Conservation (phyloP, 2,797 vertebrate genomes). For the Enteromius anoplus region DNA sequence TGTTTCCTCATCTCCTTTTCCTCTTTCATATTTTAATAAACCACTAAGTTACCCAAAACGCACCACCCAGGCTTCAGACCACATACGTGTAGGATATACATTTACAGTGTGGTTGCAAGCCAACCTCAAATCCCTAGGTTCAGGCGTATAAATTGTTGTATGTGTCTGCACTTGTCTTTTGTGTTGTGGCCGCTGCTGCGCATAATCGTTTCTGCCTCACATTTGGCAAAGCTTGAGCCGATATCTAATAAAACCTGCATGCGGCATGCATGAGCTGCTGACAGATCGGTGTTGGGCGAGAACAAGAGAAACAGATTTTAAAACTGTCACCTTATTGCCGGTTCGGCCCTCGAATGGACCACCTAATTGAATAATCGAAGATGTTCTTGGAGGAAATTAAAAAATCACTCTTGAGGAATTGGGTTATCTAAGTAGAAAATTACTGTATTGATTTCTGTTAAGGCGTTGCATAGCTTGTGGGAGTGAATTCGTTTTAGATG, state of each 20-base stretch:
- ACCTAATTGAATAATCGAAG: constrained; percentile 75
- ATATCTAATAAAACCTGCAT: constrained; percentile 45
- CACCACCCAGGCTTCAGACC: constrained; percentile 52
- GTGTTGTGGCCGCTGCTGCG: constrained; percentile 61
- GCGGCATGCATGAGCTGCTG: constrained; percentile 35
- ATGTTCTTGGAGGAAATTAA: constrained; percentile 74
- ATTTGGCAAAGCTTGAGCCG: constrained; percentile 62
- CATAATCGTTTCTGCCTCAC: constrained; percentile 61
- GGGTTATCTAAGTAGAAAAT: constrained; percentile 80
- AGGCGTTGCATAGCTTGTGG: constrained; percentile 54
- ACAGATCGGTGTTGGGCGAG: constrained; percentile 54
- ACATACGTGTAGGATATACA: constrained; percentile 58
- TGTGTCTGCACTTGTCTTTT: constrained; percentile 67
- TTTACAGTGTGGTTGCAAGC: constrained; percentile 55
- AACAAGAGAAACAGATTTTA: constrained; percentile 63
- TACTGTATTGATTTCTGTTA: constrained; percentile 82
- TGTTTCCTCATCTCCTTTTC: constrained; percentile 40
- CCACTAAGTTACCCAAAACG: constrained; percentile 35
- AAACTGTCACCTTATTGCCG: constrained; percentile 64
- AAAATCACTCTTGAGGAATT: constrained; percentile 74
- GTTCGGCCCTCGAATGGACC: constrained; percentile 57
- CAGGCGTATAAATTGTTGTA: constrained; percentile 54
- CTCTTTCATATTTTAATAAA: constrained; percentile 53
- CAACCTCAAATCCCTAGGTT: constrained; percentile 57
- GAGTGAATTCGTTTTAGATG: constrained; percentile 68